Evolutionary conservation across 2,113 vertebrate species (phyloP).

Genomic region (Thymallus thymallus): DNA sequence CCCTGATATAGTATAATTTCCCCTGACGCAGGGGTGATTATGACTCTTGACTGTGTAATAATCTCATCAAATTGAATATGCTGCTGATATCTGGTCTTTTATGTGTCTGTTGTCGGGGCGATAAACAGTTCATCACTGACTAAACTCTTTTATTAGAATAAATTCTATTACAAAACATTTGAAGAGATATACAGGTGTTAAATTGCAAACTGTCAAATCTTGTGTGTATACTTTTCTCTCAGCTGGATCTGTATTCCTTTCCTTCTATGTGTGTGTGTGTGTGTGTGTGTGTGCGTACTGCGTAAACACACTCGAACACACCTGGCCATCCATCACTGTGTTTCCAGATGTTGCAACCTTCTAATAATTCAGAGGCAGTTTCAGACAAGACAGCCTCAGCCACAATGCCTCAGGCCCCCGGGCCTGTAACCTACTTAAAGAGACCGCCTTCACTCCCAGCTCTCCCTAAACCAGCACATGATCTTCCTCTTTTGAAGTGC

Average conservation of each 20-base stretch:
- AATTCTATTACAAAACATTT: too few relatives aligned
- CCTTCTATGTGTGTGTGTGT: too few relatives aligned
- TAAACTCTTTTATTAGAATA: not conserved
- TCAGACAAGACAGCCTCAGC: conserved; percentile 46
- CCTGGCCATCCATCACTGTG: conserved; percentile 76
- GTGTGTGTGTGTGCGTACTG: too few relatives aligned
- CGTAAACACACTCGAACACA: conserved; percentile 43
- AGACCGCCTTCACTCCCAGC: conserved; percentile 18
- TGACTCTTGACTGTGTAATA: too few relatives aligned
- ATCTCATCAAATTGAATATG: too few relatives aligned
- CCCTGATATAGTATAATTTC: too few relatives aligned
- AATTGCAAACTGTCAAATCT: not conserved
- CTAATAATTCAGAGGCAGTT: conserved; percentile 74
- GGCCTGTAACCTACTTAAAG: conserved; percentile 39
- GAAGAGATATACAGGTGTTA: too few relatives aligned
- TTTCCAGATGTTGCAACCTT: conserved; percentile 71
- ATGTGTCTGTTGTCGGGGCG: not conserved
- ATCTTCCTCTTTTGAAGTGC: conserved; percentile 10
- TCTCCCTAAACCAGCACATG: conserved; percentile 1
- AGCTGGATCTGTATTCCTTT: too few relatives aligned
- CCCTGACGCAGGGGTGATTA: too few relatives aligned
- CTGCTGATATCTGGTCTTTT: conserved; percentile 34
- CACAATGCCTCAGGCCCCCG: conserved; percentile 53
- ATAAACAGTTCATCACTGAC: too few relatives aligned
- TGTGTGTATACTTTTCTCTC: too few relatives aligned